Evolutionary conservation across 92 coral and sea anemone genomes (phyloP).

Genomic region (Palythoa caribaeorum): DNA sequence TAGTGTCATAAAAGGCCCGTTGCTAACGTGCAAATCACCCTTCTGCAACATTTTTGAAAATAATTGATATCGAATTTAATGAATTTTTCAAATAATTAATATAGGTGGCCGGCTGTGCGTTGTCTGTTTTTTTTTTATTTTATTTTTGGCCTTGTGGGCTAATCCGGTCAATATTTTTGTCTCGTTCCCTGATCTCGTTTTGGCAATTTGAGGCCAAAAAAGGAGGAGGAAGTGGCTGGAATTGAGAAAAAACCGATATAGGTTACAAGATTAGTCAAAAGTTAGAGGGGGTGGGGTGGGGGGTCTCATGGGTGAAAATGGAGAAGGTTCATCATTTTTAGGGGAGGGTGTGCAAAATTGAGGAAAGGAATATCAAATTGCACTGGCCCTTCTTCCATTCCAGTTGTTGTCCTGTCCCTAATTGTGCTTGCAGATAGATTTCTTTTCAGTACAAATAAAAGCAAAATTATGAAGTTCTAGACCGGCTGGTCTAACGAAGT

Average conservation of each 20-base stretch:
- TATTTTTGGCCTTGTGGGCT: slow-evolving; percentile 5
- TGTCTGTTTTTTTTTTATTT: not conserved
- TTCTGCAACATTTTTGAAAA: not conserved
- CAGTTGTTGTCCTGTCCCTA: slow-evolving; percentile 7
- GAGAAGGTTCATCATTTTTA: slow-evolving; percentile 1
- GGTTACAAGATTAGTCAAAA: slow-evolving; percentile 12
- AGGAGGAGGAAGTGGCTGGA: slow-evolving; percentile 19
- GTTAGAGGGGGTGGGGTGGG: slow-evolving; percentile 9
- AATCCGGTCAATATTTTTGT: not conserved
- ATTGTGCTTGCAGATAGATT: slow-evolving; percentile 13
- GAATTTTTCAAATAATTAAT: slow-evolving; percentile 12
- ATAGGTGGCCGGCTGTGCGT: slow-evolving; percentile 14
- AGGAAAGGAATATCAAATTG: slow-evolving; percentile 13
- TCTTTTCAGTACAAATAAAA: slow-evolving; percentile 5
- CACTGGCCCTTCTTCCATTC: slow-evolving; percentile 12
- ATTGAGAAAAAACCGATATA: slow-evolving; percentile 9
- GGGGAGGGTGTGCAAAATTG: slow-evolving; percentile 11
- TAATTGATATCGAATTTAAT: slow-evolving; percentile 9
- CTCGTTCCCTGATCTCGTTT: slow-evolving; percentile 21
- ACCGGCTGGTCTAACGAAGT: slow-evolving; percentile 18
- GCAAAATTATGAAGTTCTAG: not conserved
- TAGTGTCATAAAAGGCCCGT: slow-evolving; percentile 17
- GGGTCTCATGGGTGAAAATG: slow-evolving; percentile 1
- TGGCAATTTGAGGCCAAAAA: slow-evolving; percentile 1
- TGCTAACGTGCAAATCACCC: slow-evolving; percentile 14